Evolutionary conservation across 64 coral and sea anemone species (phyloP).

Genomic region (Orbicella faveolata): DNA sequence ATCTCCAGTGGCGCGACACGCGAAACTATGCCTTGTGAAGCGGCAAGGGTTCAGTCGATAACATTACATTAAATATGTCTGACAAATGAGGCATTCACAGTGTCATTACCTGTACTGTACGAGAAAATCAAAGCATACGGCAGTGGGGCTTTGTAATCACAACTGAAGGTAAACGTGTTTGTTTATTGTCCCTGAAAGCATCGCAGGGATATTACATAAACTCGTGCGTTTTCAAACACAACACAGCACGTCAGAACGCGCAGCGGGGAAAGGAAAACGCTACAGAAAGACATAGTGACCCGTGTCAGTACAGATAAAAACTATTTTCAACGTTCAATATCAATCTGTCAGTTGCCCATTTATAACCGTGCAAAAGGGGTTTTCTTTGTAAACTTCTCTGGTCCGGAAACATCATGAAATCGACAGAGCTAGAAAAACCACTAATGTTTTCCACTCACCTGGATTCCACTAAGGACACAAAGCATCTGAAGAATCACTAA

Average conservation of each 20-base stretch:
- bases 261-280: constrained; percentile 30
- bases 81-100: constrained; percentile 4
- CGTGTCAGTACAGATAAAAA: constrained; percentile 40
- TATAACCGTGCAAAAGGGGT: constrained; percentile 15
- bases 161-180: neutral
- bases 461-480: neutral
- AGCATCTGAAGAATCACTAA: constrained; percentile 13
- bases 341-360: constrained; percentile 47
- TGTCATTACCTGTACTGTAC: constrained; percentile 4
- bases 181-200: constrained; percentile 36
- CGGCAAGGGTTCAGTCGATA: neutral
- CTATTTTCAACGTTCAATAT: constrained; percentile 32
- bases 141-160: neutral
- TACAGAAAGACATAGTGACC: neutral
- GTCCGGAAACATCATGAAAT: constrained; percentile 15
- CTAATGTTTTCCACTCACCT: constrained; percentile 36
- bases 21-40: neutral
- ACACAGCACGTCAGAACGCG: constrained; percentile 9
- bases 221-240: constrained; percentile 30
- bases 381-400: constrained; percentile 34
- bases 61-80: constrained; percentile 4
- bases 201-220: constrained; percentile 37
- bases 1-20: neutral
- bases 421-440: neutral
- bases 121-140: neutral